Conservation (phyloP, 2,113 vertebrate genomes). For the Dendropsophus ebraccatus region DNA sequence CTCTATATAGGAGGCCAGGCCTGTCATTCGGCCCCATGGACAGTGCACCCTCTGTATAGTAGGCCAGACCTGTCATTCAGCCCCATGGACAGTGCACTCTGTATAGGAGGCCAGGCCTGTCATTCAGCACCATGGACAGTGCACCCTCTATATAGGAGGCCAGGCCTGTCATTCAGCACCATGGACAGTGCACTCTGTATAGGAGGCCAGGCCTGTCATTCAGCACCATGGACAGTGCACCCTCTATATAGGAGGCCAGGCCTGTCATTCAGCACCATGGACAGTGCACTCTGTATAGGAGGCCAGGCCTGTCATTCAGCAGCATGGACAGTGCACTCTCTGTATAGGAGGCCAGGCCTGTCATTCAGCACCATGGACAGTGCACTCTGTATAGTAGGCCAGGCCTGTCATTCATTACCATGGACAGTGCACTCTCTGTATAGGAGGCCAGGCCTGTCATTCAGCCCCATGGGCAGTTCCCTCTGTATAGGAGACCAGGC, state of each 20-base stretch:
- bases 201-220: not conserved
- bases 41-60: not conserved
- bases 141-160: too few species aligned
- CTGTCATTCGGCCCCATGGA: not conserved
- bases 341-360: not conserved
- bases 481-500: too few species aligned
- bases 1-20: too few species aligned
- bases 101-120: not conserved
- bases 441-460: not conserved
- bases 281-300: not conserved
- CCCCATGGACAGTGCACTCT: not conserved
- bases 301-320: not conserved
- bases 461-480: not conserved
- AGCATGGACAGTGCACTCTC: not conserved
- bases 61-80: not conserved
- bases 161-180: not conserved
- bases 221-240: slow-evolving; percentile 4
- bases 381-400: too few species aligned
- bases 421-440: not conserved
- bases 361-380: slow-evolving; percentile 4
- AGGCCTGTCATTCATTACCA: not conserved
- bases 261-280: not conserved
- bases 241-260: too few species aligned
- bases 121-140: slow-evolving; percentile 7
- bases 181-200: not conserved